Base-by-base conservation (phyloP, 2,797 vertebrate species). In the Lepilemur ruficaudatus region DNA sequence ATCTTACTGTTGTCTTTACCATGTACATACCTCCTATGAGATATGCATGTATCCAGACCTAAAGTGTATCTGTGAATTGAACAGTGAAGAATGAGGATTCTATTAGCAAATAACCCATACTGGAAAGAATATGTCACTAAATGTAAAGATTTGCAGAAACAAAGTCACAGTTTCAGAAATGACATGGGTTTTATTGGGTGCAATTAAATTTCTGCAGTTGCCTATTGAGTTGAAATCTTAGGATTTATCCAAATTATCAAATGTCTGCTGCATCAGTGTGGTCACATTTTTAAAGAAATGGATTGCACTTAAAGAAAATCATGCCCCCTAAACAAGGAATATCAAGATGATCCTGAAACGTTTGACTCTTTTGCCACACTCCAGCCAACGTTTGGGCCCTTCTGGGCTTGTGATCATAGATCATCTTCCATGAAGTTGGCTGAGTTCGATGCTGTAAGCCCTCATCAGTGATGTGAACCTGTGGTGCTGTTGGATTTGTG, bases 111-210 rank as follows among this genome's bases (percentile, higher is more conserved):
- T 8, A 91, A 78, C 5, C 12, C 5, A 20, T 46, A 75, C 41
- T 85, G 84, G 20, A 65, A 93, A 35, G 11, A 72, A 59, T 63
- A 14, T 5, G 59, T 38, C 11, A 28, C 28, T 90, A 35, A 79
- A 4, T 85, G 67, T 95, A 43, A 89, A 89, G 13, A 89, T 41
- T 84, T 85, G 23, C 35, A 95, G 65, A 81, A 83, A 72, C 35
- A 83, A 87, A 83, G 30, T 23, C 32, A 84, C 22, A 59, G 2
- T 78, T 94, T 96, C 70, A 67, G 75, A 97, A 96, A 93, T 63
- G 50, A 43, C 15, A 43, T 84, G 30, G 22, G 41, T 82, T 91
- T 91, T 91, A 73, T 7, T 63, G 65, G 93, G 23, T 38, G 6
- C 4, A 78, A 22, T 93, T 92, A 92, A 30, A 70, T 85, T 85